Conservation (phyloP, 2,797 vertebrate species). For the Sternarchorhynchus goeldii region DNA sequence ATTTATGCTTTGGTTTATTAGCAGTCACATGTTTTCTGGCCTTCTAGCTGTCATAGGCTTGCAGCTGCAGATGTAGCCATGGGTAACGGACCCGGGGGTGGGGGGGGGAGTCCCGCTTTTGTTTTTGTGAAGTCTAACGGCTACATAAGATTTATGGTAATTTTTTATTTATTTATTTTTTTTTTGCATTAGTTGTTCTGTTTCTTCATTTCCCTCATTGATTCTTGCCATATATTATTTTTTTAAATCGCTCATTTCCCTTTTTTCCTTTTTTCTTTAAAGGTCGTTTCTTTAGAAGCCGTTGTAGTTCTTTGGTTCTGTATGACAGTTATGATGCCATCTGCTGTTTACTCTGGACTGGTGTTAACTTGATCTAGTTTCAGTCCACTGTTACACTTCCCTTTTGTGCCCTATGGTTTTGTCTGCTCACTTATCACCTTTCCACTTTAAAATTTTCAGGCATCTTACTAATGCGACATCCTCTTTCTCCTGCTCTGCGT, state of each 20-base stretch:
- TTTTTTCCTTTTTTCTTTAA: background rate
- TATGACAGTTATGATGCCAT: background rate
- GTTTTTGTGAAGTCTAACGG: too few relatives aligned
- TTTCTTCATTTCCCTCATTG: background rate
- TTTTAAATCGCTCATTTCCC: background rate
- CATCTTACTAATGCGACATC: slow-evolving; percentile 41
- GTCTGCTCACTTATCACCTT: background rate
- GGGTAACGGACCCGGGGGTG: too few relatives aligned
- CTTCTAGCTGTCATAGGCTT: background rate
- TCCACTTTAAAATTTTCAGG: slow-evolving; percentile 9
- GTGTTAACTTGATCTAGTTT: background rate
- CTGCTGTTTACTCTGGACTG: background rate
- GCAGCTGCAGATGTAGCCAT: too few relatives aligned
- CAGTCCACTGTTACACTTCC: background rate
- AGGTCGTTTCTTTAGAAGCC: background rate
- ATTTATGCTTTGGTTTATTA: background rate
- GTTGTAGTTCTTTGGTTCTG: background rate
- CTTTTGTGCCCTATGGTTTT: slow-evolving; percentile 1
- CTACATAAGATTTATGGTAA: too few relatives aligned
- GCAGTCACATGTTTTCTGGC: background rate
- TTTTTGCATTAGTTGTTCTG: background rate
- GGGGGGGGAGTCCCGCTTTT: too few relatives aligned
- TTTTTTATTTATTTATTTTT: too few relatives aligned
- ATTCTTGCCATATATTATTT: background rate
- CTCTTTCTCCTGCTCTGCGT: slow-evolving; percentile 57